phyloP scores from a whole-genome alignment of 2,888 invertebrate species.

The Buathra laborator region DNA sequence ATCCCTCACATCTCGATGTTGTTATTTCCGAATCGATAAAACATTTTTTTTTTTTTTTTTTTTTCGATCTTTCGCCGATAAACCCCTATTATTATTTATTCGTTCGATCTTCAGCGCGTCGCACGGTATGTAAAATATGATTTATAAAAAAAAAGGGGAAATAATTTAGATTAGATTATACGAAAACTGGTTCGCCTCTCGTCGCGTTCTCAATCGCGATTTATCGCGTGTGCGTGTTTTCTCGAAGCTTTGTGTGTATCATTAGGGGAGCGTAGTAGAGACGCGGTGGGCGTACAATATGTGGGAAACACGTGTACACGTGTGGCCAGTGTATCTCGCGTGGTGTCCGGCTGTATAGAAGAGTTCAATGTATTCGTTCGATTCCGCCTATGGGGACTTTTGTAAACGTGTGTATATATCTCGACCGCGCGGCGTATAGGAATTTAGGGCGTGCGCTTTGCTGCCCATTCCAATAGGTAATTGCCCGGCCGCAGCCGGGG shows the following conservation, averaged over 20 bases:
- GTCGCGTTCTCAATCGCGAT: conserved; percentile 3
- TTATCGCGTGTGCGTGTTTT: conserved; percentile 12
- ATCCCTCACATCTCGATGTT: no score
- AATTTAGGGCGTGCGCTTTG: conserved; percentile 75
- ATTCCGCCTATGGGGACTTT: conserved; percentile 20
- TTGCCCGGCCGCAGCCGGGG: conserved; percentile 71
- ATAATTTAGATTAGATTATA: not conserved
- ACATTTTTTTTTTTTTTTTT: no score
- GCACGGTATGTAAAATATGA: not conserved
- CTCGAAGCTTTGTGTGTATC: conserved; percentile 6
- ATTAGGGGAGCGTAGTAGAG: not conserved
- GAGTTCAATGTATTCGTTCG: not conserved
- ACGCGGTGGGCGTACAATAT: conserved; percentile 56
- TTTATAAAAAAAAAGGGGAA: not conserved
- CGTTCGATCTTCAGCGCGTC: not conserved
- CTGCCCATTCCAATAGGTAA: conserved; percentile 70
- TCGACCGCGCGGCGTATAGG: conserved; percentile 63
- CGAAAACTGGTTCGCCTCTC: not conserved
- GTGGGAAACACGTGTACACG: conserved; percentile 56
- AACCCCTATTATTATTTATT: not conserved
- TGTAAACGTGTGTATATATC: conserved; percentile 46
- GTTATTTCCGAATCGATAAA: no score
- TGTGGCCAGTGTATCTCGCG: not conserved
- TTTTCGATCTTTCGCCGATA: not conserved
- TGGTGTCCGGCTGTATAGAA: not conserved